Evolutionary conservation across 2,113 vertebrate genomes (phyloP).

Genomic region (Menura novaehollandiae): DNA sequence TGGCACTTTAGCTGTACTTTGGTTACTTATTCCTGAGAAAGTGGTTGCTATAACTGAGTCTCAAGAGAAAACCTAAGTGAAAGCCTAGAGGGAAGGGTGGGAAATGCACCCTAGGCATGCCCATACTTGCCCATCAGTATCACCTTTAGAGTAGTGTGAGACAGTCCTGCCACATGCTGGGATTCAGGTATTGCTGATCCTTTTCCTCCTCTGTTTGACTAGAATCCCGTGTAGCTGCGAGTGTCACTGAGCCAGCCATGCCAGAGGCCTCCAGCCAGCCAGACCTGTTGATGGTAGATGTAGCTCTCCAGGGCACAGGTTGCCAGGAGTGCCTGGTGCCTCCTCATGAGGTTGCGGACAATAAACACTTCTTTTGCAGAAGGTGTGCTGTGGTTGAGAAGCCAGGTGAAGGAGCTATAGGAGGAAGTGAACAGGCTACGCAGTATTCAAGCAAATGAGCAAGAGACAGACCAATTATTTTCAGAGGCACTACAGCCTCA

Average conservation of each 20-base stretch:
- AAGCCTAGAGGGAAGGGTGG: background rate
- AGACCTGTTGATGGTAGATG: background rate
- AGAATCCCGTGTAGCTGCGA: background rate
- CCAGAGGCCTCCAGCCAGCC: background rate
- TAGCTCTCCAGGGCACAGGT: background rate
- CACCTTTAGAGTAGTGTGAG: background rate
- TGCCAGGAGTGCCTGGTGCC: background rate
- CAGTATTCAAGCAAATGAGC: background rate
- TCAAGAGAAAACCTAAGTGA: background rate
- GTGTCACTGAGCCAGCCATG: background rate
- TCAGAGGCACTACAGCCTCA: background rate
- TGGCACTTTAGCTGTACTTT: background rate
- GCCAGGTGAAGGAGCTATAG: background rate
- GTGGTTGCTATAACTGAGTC: background rate
- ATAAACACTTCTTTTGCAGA: background rate
- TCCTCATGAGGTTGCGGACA: background rate
- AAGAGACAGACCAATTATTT: background rate
- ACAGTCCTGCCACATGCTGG: background rate
- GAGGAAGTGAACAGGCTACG: background rate
- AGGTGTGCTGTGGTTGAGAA: background rate
- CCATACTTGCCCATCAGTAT: background rate
- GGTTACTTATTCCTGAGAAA: background rate
- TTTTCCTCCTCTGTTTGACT: background rate
- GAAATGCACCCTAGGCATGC: background rate
- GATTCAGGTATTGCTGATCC: background rate